These are phyloP conservation scores for Caranx melampygus DNA, from an alignment of 2,113 vertebrate species.

Conservation along the genomic window DNA sequence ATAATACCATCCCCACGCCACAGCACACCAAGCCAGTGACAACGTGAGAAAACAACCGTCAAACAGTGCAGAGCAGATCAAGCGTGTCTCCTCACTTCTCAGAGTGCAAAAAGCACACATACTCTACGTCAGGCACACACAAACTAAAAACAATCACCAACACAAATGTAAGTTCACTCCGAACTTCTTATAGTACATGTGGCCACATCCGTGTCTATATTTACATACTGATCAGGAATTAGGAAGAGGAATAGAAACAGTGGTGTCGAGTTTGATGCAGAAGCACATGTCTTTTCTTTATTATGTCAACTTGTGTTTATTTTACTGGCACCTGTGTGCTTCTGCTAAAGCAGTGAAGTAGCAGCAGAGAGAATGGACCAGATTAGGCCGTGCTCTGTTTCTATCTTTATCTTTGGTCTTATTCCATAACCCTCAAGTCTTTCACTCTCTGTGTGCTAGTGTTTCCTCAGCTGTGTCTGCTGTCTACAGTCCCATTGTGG, in stretches of 20 bases:
- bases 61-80: conserved; percentile 87
- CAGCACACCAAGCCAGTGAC: conserved; percentile 88
- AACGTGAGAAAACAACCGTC: conserved; percentile 95
- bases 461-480: conserved; percentile 81
- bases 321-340: conserved; percentile 27
- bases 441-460: conserved; percentile 61
- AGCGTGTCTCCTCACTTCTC: conserved; percentile 83
- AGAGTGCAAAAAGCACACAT: conserved; percentile 81
- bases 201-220: neutral
- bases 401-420: conserved; percentile 64
- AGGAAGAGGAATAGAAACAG: conserved; percentile 5
- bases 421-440: conserved; percentile 61
- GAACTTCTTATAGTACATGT: conserved; percentile 1
- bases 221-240: neutral
- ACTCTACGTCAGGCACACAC: conserved; percentile 41
- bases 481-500: conserved; percentile 80
- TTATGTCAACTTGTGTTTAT: conserved; percentile 5
- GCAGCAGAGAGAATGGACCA: conserved; percentile 51
- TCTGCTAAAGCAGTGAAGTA: conserved; percentile 13
- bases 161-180: conserved; percentile 19
- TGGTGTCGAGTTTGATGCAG: neutral
- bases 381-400: conserved; percentile 50
- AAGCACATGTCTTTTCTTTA: neutral
- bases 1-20: conserved; percentile 89
- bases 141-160: conserved; percentile 56